Evolutionary conservation across 2,888 invertebrate species (phyloP), one percentile per base, ranked within the genome.

Genomic region (Idaea aversata): DNA sequence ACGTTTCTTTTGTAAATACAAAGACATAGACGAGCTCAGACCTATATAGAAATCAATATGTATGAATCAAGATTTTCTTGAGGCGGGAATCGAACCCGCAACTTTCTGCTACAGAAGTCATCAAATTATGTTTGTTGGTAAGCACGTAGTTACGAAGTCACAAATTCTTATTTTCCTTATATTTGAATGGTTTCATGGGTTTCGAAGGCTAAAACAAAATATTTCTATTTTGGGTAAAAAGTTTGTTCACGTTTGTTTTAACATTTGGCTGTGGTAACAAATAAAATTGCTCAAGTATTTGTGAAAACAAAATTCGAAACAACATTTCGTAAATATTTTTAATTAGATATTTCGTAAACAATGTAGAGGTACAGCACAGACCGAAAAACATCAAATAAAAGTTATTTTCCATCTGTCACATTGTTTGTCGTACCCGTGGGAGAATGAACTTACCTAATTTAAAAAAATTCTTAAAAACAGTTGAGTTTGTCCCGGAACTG

Each of bases 371-470:
- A 25, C 25, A 47, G n/a, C 38, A 38, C 38, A 47, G 47, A 59
- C 16, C 7, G 13, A 59, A 34, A 34, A 16, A 59, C 34, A 34
- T 34, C 34, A 16, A 59, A 59, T 1, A 59, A 58, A 59, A 59
- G 59, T 59, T 59, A 25, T 16, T 59, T 59, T 16, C 34, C 59
- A 59, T 59, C 34, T 59, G 59, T 59, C 59, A 59, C 16, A 59
- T 47, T 47, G 38, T 38, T 38, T 38, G 59, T 59, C 34, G 59
- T 16, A 25, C 63, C 57, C 66, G 61, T 13, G 66, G 61, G 66
- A 59, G 61, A 63, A 16, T 66, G 16, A 64, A 64, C 63, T 64
- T 64, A 62, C 60, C 63, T 63, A 63, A 66, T 68, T 68, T 66
- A 59, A 65, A 66, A 61, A 64, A 47, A 63, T 61, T 3, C 60